Evolutionary conservation across 2,888 invertebrate genomes (phyloP).

Genomic region (Apomyelois bistriatella): DNA sequence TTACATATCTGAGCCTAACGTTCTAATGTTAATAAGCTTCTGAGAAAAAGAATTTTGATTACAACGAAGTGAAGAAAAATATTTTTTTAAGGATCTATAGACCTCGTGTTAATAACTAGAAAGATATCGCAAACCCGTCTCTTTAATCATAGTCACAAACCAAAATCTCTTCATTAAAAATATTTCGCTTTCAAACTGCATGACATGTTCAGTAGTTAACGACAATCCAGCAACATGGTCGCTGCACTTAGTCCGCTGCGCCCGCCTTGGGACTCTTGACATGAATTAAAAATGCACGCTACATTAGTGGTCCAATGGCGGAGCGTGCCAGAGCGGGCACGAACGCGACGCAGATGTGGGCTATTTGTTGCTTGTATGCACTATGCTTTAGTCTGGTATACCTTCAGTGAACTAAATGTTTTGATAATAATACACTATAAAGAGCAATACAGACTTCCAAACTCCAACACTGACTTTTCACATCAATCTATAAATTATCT

Average conservation of each 20-base stretch:
- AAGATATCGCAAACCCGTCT: too few species aligned
- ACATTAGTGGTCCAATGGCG: constrained; percentile 47
- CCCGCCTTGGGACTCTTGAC: constrained; percentile 61
- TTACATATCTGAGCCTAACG: too few species aligned
- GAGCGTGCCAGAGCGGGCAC: not conserved
- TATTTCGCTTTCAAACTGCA: not conserved
- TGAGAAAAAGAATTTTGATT: too few species aligned
- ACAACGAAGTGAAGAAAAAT: too few species aligned
- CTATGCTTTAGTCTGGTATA: not conserved
- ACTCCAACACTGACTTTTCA: too few species aligned
- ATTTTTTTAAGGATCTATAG: too few species aligned
- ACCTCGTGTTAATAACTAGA: too few species aligned
- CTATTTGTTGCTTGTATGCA: not conserved
- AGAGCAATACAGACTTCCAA: too few species aligned
- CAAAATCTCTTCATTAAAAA: not conserved
- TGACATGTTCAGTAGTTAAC: constrained; percentile 36
- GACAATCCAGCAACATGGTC: constrained; percentile 29
- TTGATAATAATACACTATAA: too few species aligned
- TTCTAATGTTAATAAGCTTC: too few species aligned
- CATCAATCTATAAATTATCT: too few species aligned
- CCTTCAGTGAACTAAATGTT: too few species aligned
- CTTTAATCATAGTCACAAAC: not conserved
- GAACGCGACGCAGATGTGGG: not conserved
- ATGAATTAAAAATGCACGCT: constrained; percentile 73
- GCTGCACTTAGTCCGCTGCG: constrained; percentile 48